Base-by-base conservation (phyloP, 2,113 vertebrate species). In the Albula goreensis region DNA sequence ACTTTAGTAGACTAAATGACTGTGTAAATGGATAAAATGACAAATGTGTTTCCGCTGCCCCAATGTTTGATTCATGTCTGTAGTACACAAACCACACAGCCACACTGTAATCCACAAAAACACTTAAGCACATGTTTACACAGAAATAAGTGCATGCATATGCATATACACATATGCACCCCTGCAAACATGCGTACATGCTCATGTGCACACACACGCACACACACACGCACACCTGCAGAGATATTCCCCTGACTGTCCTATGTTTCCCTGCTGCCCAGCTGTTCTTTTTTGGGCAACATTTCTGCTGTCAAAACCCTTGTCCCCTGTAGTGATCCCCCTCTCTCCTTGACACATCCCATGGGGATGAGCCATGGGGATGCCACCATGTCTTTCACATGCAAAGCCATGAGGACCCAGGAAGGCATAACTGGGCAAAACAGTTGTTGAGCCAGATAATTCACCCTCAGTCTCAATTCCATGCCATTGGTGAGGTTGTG, bases 401-500 rank as follows among this genome's bases (percentile, higher is more conserved):
- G 91, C 87, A 85, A 89, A 89, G 90, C 82, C 87, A 89, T 90
- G 88, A 93, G 90, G 88, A 89, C 90, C 90, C 92, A 93, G 94
- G 93, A 93, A 92, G 87, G 79, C 89, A 91, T 93, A 92, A 94
- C 92, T 90, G 90, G 85, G 83, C 85, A 81, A 87, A 60, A 88
- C 52, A 88, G 91, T 89, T 90, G 91, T 90, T 90, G 89, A 91
- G 85, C 89, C 41, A 88, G 84, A 70, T 88, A 89, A 90, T 22
- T 91, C 90, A 93, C 91, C 91, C 80, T 83, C 86, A 80, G 89
- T 91, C 92, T 92, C 50, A 78, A 92, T 91, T 92, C 89, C 90
- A 88, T 93, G 93, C 87, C 88, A 90, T 87, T 87, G 19, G 17
- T 0, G 86, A 92, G 93, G 92, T 93, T 92, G 87, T 84, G 89